phyloP scores from a whole-genome alignment of 2,113 vertebrate species.

The Cephalopterus ornatus region DNA sequence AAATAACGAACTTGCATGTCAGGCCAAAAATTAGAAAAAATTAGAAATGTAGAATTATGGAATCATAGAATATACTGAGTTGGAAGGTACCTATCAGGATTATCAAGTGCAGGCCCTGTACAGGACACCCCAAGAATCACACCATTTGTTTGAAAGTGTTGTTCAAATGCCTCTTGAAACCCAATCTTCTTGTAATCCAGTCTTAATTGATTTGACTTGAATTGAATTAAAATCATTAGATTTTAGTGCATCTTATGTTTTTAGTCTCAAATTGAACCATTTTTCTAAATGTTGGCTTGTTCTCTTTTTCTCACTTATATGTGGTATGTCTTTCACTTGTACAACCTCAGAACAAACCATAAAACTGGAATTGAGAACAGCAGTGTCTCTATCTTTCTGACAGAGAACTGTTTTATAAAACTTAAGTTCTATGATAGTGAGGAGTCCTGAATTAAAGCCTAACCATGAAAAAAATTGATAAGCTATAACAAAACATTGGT shows the following conservation, averaged over 20 bases:
- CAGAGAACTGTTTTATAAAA: background rate
- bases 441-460: conserved; percentile 22
- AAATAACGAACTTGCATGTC: background rate
- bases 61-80: background rate
- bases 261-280: background rate
- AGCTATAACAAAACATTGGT: background rate
- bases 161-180: background rate
- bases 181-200: background rate
- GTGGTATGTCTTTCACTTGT: background rate
- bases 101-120: background rate
- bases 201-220: background rate
- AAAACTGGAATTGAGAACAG: background rate
- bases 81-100: background rate
- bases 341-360: background rate
- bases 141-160: background rate
- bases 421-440: background rate
- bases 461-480: conserved; percentile 7
- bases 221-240: background rate
- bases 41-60: background rate
- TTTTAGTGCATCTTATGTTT: background rate
- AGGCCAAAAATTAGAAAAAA: background rate
- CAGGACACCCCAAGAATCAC: background rate
- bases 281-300: background rate
- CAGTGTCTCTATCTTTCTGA: no score
- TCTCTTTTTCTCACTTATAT: background rate